These are phyloP conservation scores for Beroe forskalii DNA, from an alignment of 37 sponge, comb jelly and placozoan species.

Conservation along the genomic window DNA sequence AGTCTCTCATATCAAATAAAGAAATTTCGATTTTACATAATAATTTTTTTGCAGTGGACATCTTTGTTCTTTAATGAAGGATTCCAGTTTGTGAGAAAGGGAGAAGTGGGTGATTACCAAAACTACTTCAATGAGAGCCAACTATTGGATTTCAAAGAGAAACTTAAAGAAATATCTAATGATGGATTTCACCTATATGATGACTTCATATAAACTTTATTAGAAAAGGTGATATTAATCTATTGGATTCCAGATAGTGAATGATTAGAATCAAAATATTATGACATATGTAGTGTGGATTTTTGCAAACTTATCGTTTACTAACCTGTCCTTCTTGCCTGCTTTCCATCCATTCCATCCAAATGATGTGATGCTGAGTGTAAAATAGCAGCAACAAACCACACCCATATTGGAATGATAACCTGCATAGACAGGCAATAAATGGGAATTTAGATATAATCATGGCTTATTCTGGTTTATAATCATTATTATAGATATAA, in stretches of 20 bases:
- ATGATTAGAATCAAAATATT: too few relatives aligned
- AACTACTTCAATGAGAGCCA: constrained; percentile 6
- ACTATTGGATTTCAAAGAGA: background rate
- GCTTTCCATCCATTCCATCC: constrained; percentile 57
- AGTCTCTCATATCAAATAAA: too few relatives aligned
- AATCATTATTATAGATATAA: too few relatives aligned
- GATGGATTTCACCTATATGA: background rate
- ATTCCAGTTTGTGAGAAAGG: constrained; percentile 13
- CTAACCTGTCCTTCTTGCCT: constrained; percentile 35
- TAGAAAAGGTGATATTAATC: too few relatives aligned
- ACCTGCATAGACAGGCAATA: background rate
- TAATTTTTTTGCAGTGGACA: too few relatives aligned
- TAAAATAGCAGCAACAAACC: constrained; percentile 52
- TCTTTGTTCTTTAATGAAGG: background rate
- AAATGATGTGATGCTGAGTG: constrained; percentile 53
- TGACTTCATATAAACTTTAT: too few relatives aligned
- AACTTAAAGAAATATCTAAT: constrained; percentile 4
- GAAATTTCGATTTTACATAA: too few relatives aligned
- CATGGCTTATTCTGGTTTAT: too few relatives aligned
- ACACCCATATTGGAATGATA: constrained; percentile 20
- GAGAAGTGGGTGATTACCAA: constrained; percentile 2
- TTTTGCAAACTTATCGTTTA: too few relatives aligned
- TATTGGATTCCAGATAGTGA: too few relatives aligned
- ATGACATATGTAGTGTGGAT: too few relatives aligned
- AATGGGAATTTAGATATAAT: background rate